Base-by-base conservation (phyloP, 2,797 vertebrate species). In the Glyptemys insculpta region DNA sequence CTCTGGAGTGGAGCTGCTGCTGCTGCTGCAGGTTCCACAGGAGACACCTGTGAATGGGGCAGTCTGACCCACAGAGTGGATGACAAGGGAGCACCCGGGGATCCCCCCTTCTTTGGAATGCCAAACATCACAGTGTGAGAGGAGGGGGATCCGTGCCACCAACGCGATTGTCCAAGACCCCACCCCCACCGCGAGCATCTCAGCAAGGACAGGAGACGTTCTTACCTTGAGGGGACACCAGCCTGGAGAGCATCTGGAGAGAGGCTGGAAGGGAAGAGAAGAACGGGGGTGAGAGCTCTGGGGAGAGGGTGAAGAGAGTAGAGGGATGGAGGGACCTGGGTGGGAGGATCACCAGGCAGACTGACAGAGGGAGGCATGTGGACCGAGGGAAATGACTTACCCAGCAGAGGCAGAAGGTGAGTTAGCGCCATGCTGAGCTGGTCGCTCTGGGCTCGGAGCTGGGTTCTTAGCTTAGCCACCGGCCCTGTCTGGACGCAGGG, bases 311-410 rank as follows among this genome's bases (percentile, higher is more conserved):
- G 5, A 9, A 9, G 15, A 1, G 29, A 3, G 12, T 2, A 62
- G n/a, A 18, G 19, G 18, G 14, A n/a, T 18, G 59, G 27, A 4
- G 34, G 59, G 15, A 65, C 0, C 1, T 16, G 14, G 31, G 59
- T 7, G 15, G 34, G 59, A 34, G 2, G 31, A 57, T 57, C 27
- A 6, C 56, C 14, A 16, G 23, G 16, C 15, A 65, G 62, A n/a
- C 12, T 4, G 15, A 68, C 18, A 37, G n/a, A 37, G 5, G 31
- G 31, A 5, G 14, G 29, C 2, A 29, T 34, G 59, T 14, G 6
- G 59, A 14, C 29, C 29, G 3, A 31, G 12, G 29, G 5, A 31
- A 29, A 3, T 14, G 12, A 62, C 59, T 62, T 34, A 62, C 59
- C 59, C 59, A 59, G 12, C 12, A 59, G 12, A 6, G 29, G 12